phyloP scores from a whole-genome alignment of 1,140 invertebrate genomes.

The Notospermus geniculatus region DNA sequence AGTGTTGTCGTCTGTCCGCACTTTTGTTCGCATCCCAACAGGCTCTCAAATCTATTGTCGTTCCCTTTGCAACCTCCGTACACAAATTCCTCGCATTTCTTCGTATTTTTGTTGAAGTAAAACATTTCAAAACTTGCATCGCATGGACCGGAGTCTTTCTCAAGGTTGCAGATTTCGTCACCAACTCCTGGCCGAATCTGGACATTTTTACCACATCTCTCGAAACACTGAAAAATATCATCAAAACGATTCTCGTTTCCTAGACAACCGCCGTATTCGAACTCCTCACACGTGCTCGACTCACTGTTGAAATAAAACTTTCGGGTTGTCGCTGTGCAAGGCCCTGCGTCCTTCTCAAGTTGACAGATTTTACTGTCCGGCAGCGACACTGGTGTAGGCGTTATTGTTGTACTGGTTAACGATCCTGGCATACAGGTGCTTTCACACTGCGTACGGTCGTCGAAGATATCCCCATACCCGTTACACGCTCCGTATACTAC shows the following conservation, averaged over 20 bases:
- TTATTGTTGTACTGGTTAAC: background rate
- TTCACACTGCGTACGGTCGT: constrained; percentile 53
- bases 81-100: constrained; percentile 62
- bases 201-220: background rate
- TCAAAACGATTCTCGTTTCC: constrained; percentile 25
- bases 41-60: constrained; percentile 65
- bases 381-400: background rate
- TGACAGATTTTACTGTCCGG: background rate
- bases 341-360: background rate
- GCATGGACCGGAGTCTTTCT: constrained; percentile 60
- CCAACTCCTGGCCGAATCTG: background rate
- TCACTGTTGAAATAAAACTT: constrained; percentile 12
- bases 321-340: background rate
- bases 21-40: constrained; percentile 61
- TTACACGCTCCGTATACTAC: constrained; percentile 53
- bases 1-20: constrained; percentile 45
- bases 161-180: constrained; percentile 21
- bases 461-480: constrained; percentile 51
- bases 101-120: constrained; percentile 58
- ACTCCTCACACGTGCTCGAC: constrained; percentile 17
- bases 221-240: background rate
- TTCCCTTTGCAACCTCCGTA: constrained; percentile 69
- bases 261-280: constrained; percentile 23
- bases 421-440: constrained; percentile 27
- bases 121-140: constrained; percentile 61